Percentiles rank a stretch among this genome's conserved stretches.
Conservation (phyloP, 2,888 invertebrate species). For the Prostheceraeus crozeri region DNA sequence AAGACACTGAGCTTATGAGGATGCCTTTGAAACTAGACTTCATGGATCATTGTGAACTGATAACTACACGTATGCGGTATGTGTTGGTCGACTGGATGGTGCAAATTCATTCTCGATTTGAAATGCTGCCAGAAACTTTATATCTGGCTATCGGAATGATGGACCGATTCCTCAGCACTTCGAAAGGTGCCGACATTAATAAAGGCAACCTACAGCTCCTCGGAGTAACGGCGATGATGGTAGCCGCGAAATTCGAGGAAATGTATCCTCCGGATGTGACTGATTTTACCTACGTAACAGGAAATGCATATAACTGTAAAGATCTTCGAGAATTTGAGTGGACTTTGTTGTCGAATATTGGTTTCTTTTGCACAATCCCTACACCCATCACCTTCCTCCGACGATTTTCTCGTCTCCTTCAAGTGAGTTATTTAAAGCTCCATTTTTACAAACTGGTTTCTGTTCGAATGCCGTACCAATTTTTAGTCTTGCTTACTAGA, state of each 20-base stretch:
- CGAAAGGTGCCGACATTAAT: constrained; percentile 1
- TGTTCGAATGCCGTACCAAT: too few species aligned
- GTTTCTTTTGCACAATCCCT: constrained; percentile 76
- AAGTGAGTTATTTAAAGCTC: constrained; percentile 59
- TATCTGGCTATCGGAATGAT: constrained; percentile 77
- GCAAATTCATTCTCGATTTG: constrained; percentile 73
- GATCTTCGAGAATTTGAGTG: constrained; percentile 77
- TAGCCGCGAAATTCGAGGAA: constrained; percentile 91
- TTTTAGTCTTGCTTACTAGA: too few species aligned
- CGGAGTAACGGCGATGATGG: constrained; percentile 77
- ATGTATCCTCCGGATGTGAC: constrained; percentile 74
- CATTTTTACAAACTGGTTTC: too few species aligned
- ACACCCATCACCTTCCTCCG: constrained; percentile 79
- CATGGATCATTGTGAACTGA: background rate
- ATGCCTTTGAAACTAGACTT: background rate
- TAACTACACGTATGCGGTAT: constrained; percentile 45
- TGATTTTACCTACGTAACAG: constrained; percentile 84
- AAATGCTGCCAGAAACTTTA: constrained; percentile 75
- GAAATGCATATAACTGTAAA: constrained; percentile 70
- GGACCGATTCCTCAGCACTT: constrained; percentile 71
- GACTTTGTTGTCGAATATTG: constrained; percentile 68
- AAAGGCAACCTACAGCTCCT: constrained; percentile 68
- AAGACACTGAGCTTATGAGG: background rate
- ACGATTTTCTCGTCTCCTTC: constrained; percentile 61
- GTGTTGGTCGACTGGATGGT: constrained; percentile 51